Percentiles rank a stretch among this genome's conserved stretches.
Conservation (phyloP, 1,140 invertebrate genomes). For the Drosophila sechellia region DNA sequence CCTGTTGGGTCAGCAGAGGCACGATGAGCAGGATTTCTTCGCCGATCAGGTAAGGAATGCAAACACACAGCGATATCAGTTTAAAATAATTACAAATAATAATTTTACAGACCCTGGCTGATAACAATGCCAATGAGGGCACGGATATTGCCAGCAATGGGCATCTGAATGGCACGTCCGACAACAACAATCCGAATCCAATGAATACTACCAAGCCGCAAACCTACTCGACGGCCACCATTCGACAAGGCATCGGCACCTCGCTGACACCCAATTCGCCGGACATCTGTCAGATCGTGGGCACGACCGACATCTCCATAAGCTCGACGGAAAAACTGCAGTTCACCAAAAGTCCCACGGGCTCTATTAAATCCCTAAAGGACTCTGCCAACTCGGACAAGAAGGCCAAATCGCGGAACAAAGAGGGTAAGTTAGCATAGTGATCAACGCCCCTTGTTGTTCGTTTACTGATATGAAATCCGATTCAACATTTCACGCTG, state of each 20-base stretch:
- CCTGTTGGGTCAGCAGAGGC: slow-evolving; percentile 93
- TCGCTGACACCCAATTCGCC: slow-evolving; percentile 76
- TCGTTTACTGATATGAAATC: slow-evolving; percentile 4
- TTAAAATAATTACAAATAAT: neutral
- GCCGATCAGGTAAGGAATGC: slow-evolving; percentile 88
- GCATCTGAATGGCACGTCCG: slow-evolving; percentile 44
- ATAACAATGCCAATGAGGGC: slow-evolving; percentile 70
- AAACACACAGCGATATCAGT: too few relatives aligned
- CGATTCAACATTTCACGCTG: slow-evolving; percentile 21
- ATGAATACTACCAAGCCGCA: slow-evolving; percentile 67
- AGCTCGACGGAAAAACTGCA: slow-evolving; percentile 79
- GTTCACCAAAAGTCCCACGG: slow-evolving; percentile 79
- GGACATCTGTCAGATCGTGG: slow-evolving; percentile 79
- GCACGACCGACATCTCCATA: slow-evolving; percentile 56
- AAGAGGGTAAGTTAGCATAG: slow-evolving; percentile 71
- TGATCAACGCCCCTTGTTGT: slow-evolving; percentile 17
- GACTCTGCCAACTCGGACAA: slow-evolving; percentile 78
- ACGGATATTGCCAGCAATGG: slow-evolving; percentile 50
- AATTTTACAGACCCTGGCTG: slow-evolving; percentile 13
- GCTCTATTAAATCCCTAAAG: slow-evolving; percentile 81
- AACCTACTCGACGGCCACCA: slow-evolving; percentile 74
- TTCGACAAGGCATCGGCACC: slow-evolving; percentile 81
- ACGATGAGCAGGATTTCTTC: slow-evolving; percentile 95
- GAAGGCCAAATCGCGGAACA: slow-evolving; percentile 80
- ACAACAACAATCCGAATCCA: slow-evolving; percentile 69